Conservation (phyloP, 2,797 vertebrate species). For the Galaxias olidus region DNA sequence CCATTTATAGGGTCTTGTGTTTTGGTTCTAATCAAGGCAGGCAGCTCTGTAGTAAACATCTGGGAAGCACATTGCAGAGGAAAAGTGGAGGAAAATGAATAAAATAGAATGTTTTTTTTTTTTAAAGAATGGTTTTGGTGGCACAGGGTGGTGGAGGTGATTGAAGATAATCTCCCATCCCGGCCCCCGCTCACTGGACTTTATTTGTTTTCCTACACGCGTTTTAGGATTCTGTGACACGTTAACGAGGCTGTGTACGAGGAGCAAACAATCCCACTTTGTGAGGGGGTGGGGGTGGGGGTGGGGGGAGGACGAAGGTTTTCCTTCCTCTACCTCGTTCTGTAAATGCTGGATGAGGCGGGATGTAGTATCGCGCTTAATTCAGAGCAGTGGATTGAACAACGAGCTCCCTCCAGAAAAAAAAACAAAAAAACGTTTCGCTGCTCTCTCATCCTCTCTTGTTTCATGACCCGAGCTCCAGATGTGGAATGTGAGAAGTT, state of each 20-base stretch:
- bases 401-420: constrained; percentile 29
- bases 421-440: no score
- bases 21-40: constrained; percentile 72
- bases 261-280: constrained; percentile 37
- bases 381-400: constrained; percentile 33
- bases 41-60: constrained; percentile 66
- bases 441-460: constrained; percentile 40
- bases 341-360: constrained; percentile 2
- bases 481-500: constrained; percentile 76
- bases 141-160: constrained; percentile 63
- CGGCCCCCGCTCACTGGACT: constrained; percentile 67
- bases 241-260: constrained; percentile 40
- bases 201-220: constrained; percentile 72
- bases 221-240: constrained; percentile 60
- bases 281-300: no score
- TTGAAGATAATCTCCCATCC: constrained; percentile 69
- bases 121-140: constrained; percentile 62
- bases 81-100: constrained; percentile 44
- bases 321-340: constrained; percentile 38
- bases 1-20: constrained; percentile 72
- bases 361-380: constrained; percentile 39
- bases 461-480: constrained; percentile 67
- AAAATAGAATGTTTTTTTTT: no score
- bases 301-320: constrained; percentile 13
- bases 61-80: constrained; percentile 77